phyloP scores from a whole-genome alignment of 2,797 vertebrate genomes.

The Coilia nasus region DNA sequence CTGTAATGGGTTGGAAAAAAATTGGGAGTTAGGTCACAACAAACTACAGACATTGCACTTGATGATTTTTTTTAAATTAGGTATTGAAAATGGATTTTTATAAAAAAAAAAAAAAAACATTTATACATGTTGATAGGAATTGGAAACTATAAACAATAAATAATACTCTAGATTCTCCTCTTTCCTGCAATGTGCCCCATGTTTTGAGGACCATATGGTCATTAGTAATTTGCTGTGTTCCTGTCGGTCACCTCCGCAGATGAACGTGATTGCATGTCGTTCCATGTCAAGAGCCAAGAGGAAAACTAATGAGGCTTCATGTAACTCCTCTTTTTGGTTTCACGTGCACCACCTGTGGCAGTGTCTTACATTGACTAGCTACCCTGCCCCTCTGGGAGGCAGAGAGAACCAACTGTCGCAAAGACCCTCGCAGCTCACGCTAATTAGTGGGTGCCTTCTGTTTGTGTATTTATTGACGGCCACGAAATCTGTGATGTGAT shows the following conservation, averaged over 20 bases:
- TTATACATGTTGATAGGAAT: too few relatives aligned
- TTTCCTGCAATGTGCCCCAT: background rate
- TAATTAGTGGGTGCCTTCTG: background rate
- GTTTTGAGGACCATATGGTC: background rate
- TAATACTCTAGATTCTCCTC: background rate
- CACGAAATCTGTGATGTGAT: background rate
- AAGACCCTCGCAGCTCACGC: background rate
- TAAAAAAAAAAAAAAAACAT: too few relatives aligned
- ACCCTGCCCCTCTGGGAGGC: background rate
- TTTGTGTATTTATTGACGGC: background rate
- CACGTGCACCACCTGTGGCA: background rate
- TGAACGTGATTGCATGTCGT: background rate
- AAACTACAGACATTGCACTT: too few relatives aligned
- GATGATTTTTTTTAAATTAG: too few relatives aligned
- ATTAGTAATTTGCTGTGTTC: background rate
- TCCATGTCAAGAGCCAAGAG: background rate
- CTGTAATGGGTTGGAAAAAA: background rate
- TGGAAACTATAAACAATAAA: background rate
- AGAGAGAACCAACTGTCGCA: slow-evolving; percentile 3
- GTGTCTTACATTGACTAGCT: background rate
- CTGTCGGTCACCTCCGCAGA: background rate
- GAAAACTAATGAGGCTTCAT: slow-evolving; percentile 15
- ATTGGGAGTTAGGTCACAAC: too few relatives aligned
- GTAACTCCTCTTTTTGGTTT: background rate
- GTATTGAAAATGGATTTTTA: too few relatives aligned